Evolutionary conservation across 2,113 vertebrate species (phyloP).

Genomic region (Pholis gunnellus): DNA sequence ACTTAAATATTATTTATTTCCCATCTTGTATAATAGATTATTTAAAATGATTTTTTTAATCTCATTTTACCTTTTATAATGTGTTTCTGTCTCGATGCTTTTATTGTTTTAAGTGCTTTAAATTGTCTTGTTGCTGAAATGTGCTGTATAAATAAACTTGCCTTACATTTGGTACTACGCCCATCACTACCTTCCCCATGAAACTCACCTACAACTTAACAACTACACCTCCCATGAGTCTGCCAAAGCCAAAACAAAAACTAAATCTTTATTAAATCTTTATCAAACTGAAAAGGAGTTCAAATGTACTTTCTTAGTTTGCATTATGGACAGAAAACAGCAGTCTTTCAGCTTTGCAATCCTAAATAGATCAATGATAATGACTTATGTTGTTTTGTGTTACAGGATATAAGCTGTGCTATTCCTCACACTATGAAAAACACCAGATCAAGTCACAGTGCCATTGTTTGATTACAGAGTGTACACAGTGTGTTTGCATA

Average conservation of each 20-base stretch:
- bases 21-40: background rate
- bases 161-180: background rate
- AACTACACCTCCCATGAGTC: background rate
- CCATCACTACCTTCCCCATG: background rate
- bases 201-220: background rate
- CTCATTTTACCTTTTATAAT: too few relatives aligned
- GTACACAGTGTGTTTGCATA: background rate
- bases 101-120: background rate
- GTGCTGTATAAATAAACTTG: too few relatives aligned
- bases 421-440: background rate
- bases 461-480: background rate
- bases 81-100: too few relatives aligned
- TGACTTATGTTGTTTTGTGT: background rate
- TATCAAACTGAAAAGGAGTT: background rate
- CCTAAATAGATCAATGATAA: background rate
- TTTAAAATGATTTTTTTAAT: background rate
- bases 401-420: background rate
- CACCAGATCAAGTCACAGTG: background rate
- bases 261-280: background rate
- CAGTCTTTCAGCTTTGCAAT: background rate
- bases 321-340: background rate
- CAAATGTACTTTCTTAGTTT: background rate
- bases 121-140: background rate
- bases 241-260: background rate
- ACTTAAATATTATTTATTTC: too few relatives aligned